A percentile compares a stretch with the other conserved stretches of the same genome.
Conservation (phyloP, 2,888 invertebrate genomes). For the Papilio demoleus region DNA sequence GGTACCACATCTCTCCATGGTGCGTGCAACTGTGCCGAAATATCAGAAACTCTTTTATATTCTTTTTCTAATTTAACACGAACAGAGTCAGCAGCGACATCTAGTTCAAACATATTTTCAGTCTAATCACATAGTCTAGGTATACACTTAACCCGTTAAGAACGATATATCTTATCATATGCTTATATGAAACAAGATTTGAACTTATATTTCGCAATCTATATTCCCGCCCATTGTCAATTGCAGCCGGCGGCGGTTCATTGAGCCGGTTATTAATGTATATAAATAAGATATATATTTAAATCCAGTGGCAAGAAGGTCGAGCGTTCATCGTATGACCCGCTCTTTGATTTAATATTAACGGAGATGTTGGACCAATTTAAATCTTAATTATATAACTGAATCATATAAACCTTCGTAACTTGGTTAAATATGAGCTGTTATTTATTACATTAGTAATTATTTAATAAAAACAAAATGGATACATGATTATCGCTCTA, state of each 20-base stretch:
- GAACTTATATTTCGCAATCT: constrained; percentile 43
- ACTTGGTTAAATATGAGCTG: background rate
- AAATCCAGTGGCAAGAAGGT: constrained; percentile 57
- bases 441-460: background rate
- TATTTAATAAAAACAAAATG: background rate
- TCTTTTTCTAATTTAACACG: too few species aligned
- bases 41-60: too few species aligned
- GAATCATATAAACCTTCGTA: constrained; percentile 2
- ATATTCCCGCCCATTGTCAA: constrained; percentile 52
- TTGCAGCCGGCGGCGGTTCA: constrained; percentile 52
- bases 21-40: too few species aligned
- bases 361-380: background rate
- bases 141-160: background rate
- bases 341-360: constrained; percentile 48
- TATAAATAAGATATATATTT: constrained; percentile 51
- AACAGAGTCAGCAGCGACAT: too few species aligned
- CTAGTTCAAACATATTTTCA: background rate
- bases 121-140: background rate
- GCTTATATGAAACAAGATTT: constrained; percentile 26
- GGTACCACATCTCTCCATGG: too few species aligned
- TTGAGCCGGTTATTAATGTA: constrained; percentile 49
- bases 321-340: constrained; percentile 49
- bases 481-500: background rate
- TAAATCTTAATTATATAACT: background rate
- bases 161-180: constrained; percentile 16